Evolutionary conservation across 2,888 invertebrate species (phyloP), one percentile per base, ranked within the genome.

Genomic region (Morpho deidamia): DNA sequence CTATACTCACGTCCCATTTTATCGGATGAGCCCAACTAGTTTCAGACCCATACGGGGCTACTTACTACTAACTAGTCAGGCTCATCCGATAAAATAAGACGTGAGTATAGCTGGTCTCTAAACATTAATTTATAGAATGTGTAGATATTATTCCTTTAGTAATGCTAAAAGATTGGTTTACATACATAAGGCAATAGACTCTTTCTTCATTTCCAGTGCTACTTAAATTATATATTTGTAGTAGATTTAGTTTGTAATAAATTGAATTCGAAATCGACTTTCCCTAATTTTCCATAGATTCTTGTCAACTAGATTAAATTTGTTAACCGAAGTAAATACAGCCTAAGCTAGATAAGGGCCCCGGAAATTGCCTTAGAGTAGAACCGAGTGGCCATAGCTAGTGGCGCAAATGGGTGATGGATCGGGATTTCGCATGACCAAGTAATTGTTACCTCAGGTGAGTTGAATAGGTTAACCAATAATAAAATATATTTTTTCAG

Each of bases 351-450:
- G 87, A 88, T 87, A 88, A 87, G 85, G 75, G 66, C 63, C 59
- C 75, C 85, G 88, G 88, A 88, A 89, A 89, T 88, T 89, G 83
- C 85, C 76, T 79, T 73, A 79, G 84, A 86, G 80, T 83, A 81
- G 78, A 65, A 74, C 77, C 70, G 78, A 79, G 78, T 78, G 79
- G 77, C 78, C 71, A 77, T 73, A 74, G 81, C 79, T 73, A 77
- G 72, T 75, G 76, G 76, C 76, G 74, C 70, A 78, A 85, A 81
- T 84, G 72, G 81, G 80, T 89, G 88, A 89, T 89, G 83, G 86
- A 89, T 89, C 70, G 81, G 70, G 61, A 60, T 67, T 79, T 89
- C 76, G 88, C 88, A 88, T 89, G 88, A 83, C 87, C 82, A 73
- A 67, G 78, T 87, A 86, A 87, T 88, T 88, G 86, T 88, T 86